Conservation (phyloP, 1,140 invertebrate species). For the Plodia interpunctella region DNA sequence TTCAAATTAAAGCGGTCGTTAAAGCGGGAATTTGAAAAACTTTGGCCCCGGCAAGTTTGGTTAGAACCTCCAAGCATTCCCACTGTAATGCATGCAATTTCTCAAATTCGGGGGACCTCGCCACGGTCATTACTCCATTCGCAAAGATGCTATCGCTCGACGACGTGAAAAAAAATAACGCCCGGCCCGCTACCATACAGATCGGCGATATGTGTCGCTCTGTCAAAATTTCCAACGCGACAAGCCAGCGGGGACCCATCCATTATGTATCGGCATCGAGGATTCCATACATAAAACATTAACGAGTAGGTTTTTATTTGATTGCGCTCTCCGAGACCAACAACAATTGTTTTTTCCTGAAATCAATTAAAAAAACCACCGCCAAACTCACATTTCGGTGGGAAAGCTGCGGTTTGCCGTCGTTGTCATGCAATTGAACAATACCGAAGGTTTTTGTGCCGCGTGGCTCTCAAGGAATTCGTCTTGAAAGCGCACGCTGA, state of each 20-base stretch:
- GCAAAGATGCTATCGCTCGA: conserved; percentile 46
- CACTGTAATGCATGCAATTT: conserved; percentile 1
- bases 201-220: conserved; percentile 52
- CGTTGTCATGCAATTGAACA: conserved; percentile 47
- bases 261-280: conserved; percentile 64
- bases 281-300: conserved; percentile 72
- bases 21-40: conserved; percentile 1
- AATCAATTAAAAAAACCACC: conserved; percentile 57
- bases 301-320: conserved; percentile 71
- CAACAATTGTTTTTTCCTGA: conserved; percentile 49
- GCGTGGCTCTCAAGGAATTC: conserved; percentile 5
- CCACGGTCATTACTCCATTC: conserved; percentile 18
- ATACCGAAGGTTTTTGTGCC: conserved; percentile 44
- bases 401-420: conserved; percentile 54
- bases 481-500: neutral
- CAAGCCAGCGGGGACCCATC: conserved; percentile 62
- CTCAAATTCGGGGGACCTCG: neutral
- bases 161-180: conserved; percentile 34
- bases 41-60: conserved; percentile 2
- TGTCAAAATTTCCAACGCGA: conserved; percentile 63
- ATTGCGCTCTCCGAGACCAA: conserved; percentile 49
- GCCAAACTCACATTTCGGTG: conserved; percentile 62
- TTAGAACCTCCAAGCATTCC: neutral
- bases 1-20: conserved; percentile 4
- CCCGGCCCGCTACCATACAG: conserved; percentile 52